Evolutionary conservation across 2,888 invertebrate genomes (phyloP).

Genomic region (Coronaproctus castanopsis): DNA sequence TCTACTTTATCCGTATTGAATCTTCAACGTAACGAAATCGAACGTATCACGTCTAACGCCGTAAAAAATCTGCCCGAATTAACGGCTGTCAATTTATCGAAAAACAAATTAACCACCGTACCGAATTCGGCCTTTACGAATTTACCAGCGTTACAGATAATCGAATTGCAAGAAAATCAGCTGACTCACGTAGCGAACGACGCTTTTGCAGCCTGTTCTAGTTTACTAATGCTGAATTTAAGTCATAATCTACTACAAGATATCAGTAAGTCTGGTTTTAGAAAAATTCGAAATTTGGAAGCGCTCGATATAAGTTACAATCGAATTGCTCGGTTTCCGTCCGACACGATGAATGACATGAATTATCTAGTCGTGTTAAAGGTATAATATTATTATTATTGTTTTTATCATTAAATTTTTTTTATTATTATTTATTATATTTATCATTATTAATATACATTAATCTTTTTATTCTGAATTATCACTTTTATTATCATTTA

Average conservation of each 20-base stretch:
- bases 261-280: slow-evolving; percentile 52
- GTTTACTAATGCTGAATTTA: slow-evolving; percentile 59
- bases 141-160: slow-evolving; percentile 46
- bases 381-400: slow-evolving; percentile 26
- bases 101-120: slow-evolving; percentile 29
- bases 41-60: slow-evolving; percentile 48
- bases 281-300: slow-evolving; percentile 54
- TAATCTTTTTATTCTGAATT: background rate
- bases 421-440: background rate
- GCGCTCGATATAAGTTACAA: slow-evolving; percentile 70
- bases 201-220: slow-evolving; percentile 56
- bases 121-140: slow-evolving; percentile 57
- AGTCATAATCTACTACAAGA: slow-evolving; percentile 57
- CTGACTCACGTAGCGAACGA: slow-evolving; percentile 47
- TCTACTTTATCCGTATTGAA: slow-evolving; percentile 50
- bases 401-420: background rate
- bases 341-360: slow-evolving; percentile 47
- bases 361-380: slow-evolving; percentile 72
- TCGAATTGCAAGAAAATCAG: slow-evolving; percentile 62
- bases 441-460: background rate
- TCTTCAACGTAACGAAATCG: slow-evolving; percentile 60
- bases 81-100: slow-evolving; percentile 22
- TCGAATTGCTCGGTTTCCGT: slow-evolving; percentile 40
- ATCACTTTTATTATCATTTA: background rate
- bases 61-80: slow-evolving; percentile 29